phyloP scores from a whole-genome alignment of 2,888 invertebrate genomes.

The Drosophila paramelanica region DNA sequence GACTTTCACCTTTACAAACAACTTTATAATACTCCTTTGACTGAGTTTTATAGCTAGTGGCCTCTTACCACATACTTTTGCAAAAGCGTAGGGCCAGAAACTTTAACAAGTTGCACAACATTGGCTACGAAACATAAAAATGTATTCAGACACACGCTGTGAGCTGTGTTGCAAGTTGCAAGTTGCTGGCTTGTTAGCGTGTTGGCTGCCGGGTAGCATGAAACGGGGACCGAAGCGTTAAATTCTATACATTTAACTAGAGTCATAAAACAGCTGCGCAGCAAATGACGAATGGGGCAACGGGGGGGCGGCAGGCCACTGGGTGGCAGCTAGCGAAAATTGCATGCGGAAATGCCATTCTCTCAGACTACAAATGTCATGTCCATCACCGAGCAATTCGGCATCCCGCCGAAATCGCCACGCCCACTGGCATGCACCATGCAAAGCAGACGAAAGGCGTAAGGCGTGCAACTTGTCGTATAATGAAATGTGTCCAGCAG shows the following conservation, averaged over 20 bases:
- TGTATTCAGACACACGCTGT: slow-evolving; percentile 14
- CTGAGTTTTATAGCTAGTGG: neutral
- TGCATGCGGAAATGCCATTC: slow-evolving; percentile 82
- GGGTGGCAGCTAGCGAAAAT: slow-evolving; percentile 63
- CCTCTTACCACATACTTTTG: neutral
- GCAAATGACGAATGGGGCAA: neutral
- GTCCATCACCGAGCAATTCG: slow-evolving; percentile 25
- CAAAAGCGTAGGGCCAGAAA: neutral
- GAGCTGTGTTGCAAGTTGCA: slow-evolving; percentile 4
- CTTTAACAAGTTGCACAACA: neutral
- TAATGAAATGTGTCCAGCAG: slow-evolving; percentile 76
- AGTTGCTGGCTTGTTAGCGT: slow-evolving; percentile 40
- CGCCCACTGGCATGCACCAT: slow-evolving; percentile 45
- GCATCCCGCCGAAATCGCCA: neutral
- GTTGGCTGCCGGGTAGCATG: slow-evolving; percentile 16
- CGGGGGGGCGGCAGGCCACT: neutral
- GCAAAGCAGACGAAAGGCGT: slow-evolving; percentile 49
- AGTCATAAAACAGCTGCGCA: slow-evolving; percentile 39
- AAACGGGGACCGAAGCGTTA: slow-evolving; percentile 57
- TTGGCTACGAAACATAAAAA: slow-evolving; percentile 1
- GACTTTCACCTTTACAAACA: neutral
- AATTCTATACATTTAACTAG: slow-evolving; percentile 73
- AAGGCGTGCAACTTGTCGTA: slow-evolving; percentile 40
- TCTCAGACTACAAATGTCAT: slow-evolving; percentile 73
- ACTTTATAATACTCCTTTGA: neutral